phyloP scores from a whole-genome alignment of 1,140 invertebrate species.

The Calycopis cecrops region DNA sequence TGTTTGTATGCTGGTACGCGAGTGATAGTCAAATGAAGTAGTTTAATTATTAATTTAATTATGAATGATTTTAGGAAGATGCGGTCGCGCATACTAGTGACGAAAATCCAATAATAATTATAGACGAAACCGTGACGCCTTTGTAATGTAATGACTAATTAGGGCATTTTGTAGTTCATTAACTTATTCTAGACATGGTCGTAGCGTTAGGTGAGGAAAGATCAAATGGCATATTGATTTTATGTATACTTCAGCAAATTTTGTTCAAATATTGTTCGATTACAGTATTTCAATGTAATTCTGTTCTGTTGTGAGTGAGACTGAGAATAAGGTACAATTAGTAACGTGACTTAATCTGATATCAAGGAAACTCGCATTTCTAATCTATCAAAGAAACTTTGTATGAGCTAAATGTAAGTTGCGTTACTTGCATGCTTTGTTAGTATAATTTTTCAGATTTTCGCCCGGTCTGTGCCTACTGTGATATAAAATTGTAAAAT shows the following conservation, averaged over 20 bases:
- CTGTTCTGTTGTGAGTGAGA: conserved; percentile 67
- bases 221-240: conserved; percentile 63
- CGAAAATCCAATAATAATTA: conserved; percentile 75
- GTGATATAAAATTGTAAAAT: conserved; percentile 59
- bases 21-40: conserved; percentile 73
- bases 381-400: conserved; percentile 29
- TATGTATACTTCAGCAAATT: conserved; percentile 21
- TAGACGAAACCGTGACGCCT: conserved; percentile 63
- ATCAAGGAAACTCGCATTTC: conserved; percentile 36
- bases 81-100: conserved; percentile 75
- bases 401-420: conserved; percentile 56
- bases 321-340: conserved; percentile 65
- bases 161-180: conserved; percentile 70
- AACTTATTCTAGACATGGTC: conserved; percentile 67
- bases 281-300: conserved; percentile 70
- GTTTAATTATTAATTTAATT: conserved; percentile 72
- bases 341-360: conserved; percentile 57
- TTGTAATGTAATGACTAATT: conserved; percentile 65
- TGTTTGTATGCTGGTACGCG: conserved; percentile 59
- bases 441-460: conserved; percentile 69
- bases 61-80: conserved; percentile 72
- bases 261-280: conserved; percentile 46
- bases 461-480: conserved; percentile 66
- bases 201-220: conserved; percentile 54
- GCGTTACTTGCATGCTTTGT: conserved; percentile 63